Percentiles rank a stretch among this genome's conserved stretches.
Evolutionary conservation across 1,140 invertebrate species (phyloP).

Genomic region (Globodera ellingtonae): DNA sequence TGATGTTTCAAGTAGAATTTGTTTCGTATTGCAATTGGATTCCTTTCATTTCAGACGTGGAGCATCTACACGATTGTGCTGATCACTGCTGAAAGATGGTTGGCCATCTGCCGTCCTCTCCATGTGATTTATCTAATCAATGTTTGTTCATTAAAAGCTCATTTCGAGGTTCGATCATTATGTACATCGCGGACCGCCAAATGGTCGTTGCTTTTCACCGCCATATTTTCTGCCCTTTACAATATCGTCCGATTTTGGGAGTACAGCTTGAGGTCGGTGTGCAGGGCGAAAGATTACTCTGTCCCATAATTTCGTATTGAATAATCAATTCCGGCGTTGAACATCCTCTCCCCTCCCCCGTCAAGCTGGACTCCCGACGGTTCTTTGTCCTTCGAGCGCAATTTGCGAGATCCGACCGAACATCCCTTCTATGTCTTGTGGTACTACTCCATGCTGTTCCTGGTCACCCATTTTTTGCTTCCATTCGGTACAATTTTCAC

Average conservation of each 20-base stretch:
- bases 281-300: background rate
- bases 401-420: conserved; percentile 45
- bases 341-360: background rate
- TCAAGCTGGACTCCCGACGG: conserved; percentile 32
- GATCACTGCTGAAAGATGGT: conserved; percentile 20
- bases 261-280: conserved; percentile 46
- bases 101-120: conserved; percentile 27
- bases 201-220: conserved; percentile 49
- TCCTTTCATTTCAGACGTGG: conserved; percentile 48
- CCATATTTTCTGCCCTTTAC: conserved; percentile 53
- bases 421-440: conserved; percentile 53
- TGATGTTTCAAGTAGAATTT: conserved; percentile 46
- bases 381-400: conserved; percentile 44
- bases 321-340: too few species aligned
- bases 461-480: conserved; percentile 61
- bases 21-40: background rate
- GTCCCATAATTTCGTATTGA: too few species aligned
- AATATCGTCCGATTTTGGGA: conserved; percentile 61
- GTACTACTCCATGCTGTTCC: conserved; percentile 57
- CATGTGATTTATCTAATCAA: background rate
- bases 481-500: conserved; percentile 56
- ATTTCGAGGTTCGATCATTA: conserved; percentile 48
- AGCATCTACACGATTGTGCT: conserved; percentile 44
- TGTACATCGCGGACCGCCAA: conserved; percentile 58
- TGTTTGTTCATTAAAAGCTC: background rate